Evolutionary conservation across 2,797 vertebrate genomes (phyloP), one percentile per base, ranked within the genome.

Genomic region (Emydoidea blandingii): DNA sequence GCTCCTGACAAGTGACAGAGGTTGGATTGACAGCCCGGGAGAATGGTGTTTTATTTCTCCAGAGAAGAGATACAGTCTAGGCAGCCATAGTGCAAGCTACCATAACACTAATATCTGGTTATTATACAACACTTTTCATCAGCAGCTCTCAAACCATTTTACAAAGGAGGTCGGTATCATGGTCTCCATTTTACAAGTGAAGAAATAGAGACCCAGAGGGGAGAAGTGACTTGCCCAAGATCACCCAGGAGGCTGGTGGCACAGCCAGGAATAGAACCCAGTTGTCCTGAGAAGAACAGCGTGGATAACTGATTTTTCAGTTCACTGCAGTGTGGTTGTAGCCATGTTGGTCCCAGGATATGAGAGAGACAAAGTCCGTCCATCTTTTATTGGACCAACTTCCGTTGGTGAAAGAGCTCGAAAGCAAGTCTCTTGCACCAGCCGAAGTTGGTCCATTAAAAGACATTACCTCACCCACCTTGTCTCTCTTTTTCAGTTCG

Each of bases 1-100:
- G 72, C 79, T 95, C 91, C 65, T 97, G 91, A 96, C 91, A 97
- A 92, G 85, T 92, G 87, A 96, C 93, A 96, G 78, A 83, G 88
- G 81, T n/a, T 47, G 59, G 86, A 97, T 92, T 97, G 95, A 96
- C 96, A 97, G 50, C 83, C 90, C 87, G 76, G 83, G 79, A 94
- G 94, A 94, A 94, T 9, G 52, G 52, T 84, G 94, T 93, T 87
- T 76, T 97, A 79, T 95, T 97, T 97, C 96, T 90, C 81, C 83
- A 95, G 95, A 83, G 95, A 87, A 91, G 27, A 79, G 79, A 86
- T 82, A 85, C 12, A 57, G 50, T 50, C 62, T 68, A 27, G 37
- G 76, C 91, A 91, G 2, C 23, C 81, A 85, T 65, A 94, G 12
- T 5, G 83, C 11, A 65, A 88, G 25, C n/a, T 92, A 87, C 25